Base-by-base conservation (phyloP, 2,888 invertebrate genomes). In the Notodonta dromedarius region DNA sequence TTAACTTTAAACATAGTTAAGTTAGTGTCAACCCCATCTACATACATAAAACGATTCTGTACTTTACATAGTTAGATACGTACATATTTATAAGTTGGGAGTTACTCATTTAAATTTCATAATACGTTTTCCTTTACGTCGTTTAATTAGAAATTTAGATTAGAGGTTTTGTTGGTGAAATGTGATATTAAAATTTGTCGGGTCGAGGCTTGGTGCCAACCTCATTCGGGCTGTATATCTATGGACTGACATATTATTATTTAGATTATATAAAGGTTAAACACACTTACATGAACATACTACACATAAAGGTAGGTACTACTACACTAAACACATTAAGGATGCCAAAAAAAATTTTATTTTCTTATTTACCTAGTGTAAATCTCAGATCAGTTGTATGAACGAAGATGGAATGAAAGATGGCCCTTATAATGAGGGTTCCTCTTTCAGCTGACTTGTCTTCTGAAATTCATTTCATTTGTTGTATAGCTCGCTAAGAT, bases 1-100 rank as follows among this genome's bases (percentile, higher is more conserved):
- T 59, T 67, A 66, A 66, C 63, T 70, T 69, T 12, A 24, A 61
- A 63, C 61, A 70, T 68, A 68, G 67, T 70, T 68, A 55, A n/a
- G 13, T n/a, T 50, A 16, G 16, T 16, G 50, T 16, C 16, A 50
- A 60, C 52, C 61, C 46, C 32, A 56, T 62, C 60, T 48, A 35
- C 24, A 61, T 39, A 39, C 16, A 57, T 57, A 57, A 54, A 53
- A 53, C 46, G 57, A 59, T 51, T 63, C n/a, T 60, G 42, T 58
- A 46, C 16, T 48, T 12, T 11, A 24, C 24, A 24, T 24, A 24
- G 24, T 24, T 24, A 42, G 32, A 9, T 58, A n/a, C n/a, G 53
- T 53, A 11, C 12, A 53, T 53, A 53, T 53, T 53, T 53, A 53
- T 53, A 35, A 35, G 53, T 5, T n/a, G 14, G 16, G 35, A 14